Percentiles rank a stretch among this genome's conserved stretches.
These are phyloP conservation scores for Trichomalopsis sarcophagae DNA, from an alignment of 1,140 invertebrate species.

Conservation along the genomic window DNA sequence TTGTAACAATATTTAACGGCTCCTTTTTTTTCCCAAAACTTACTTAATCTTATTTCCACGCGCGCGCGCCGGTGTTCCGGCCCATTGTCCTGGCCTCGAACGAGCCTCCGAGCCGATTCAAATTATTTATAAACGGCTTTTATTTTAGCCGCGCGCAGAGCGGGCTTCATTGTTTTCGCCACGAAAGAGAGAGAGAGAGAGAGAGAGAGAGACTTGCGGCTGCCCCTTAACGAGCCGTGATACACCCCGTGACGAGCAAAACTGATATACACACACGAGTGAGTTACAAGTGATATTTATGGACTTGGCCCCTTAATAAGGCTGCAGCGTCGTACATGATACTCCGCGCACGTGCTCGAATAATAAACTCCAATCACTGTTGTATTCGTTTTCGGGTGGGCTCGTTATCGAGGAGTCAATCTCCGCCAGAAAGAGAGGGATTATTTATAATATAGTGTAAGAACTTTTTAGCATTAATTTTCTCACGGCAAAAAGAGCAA, in stretches of 20 bases:
- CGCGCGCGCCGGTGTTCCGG: not conserved
- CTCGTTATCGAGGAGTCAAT: constrained; percentile 56
- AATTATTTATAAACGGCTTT: constrained; percentile 25
- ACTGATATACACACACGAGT: not conserved
- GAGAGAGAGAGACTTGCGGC: constrained; percentile 9
- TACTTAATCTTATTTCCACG: constrained; percentile 24
- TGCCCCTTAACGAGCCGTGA: constrained; percentile 61
- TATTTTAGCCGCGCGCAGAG: not conserved
- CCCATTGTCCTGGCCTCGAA: constrained; percentile 1
- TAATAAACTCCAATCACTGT: constrained; percentile 37
- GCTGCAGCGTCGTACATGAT: not conserved
- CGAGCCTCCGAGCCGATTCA: not conserved
- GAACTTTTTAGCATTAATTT: not conserved
- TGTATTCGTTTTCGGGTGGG: not conserved
- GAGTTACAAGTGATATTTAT: constrained; percentile 28
- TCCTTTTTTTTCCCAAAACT: constrained; percentile 53
- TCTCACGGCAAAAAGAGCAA: not conserved
- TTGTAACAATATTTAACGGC: not conserved
- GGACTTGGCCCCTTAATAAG: constrained; percentile 22
- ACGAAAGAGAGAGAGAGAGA: too few species aligned
- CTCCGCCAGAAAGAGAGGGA: not conserved
- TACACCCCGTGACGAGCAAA: constrained; percentile 43
- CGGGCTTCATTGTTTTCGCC: constrained; percentile 19
- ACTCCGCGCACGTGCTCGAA: not conserved
- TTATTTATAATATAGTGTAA: constrained; percentile 60